These are phyloP conservation scores for Argyrosomus regius DNA, from an alignment of 2,797 vertebrate species.

Conservation along the genomic window DNA sequence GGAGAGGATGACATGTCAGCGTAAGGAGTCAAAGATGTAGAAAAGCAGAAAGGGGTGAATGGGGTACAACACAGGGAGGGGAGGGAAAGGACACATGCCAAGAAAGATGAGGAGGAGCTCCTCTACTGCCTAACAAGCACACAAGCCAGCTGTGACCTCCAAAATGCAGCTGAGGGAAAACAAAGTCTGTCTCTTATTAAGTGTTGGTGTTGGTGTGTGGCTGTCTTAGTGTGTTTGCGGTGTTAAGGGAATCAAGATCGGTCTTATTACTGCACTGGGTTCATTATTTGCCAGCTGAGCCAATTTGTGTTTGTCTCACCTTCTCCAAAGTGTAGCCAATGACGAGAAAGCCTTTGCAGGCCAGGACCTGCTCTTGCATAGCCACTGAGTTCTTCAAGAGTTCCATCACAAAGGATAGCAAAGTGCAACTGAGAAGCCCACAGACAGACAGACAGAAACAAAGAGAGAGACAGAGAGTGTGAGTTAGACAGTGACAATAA, in stretches of 20 bases:
- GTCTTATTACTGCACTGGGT: conserved; percentile 30
- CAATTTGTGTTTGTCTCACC: conserved; percentile 83
- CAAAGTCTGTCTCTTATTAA: conserved; percentile 43
- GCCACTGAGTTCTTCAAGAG: conserved; percentile 97
- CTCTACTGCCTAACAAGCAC: conserved; percentile 68
- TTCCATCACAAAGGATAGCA: conserved; percentile 97
- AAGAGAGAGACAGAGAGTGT: conserved; percentile 4
- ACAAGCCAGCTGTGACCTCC: conserved; percentile 69
- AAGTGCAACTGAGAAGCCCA: conserved; percentile 89
- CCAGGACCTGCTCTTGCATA: conserved; percentile 99
- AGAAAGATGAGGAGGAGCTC: conserved; percentile 51
- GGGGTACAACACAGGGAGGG: conserved; percentile 14
- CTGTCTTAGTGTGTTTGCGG: conserved; percentile 31
- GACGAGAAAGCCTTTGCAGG: conserved; percentile 98
- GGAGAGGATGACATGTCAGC: conserved; percentile 12
- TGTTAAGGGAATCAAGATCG: conserved; percentile 28
- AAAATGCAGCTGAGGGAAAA: conserved; percentile 59
- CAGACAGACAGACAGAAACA: conserved; percentile 31
- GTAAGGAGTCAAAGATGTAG: conserved; percentile 19
- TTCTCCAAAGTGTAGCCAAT: conserved; percentile 97
- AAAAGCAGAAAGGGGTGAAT: conserved; percentile 27
- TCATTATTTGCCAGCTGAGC: conserved; percentile 52
- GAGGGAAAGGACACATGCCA: conserved; percentile 43
- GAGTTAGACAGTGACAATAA: conserved; percentile 71
- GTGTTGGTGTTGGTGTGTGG: conserved; percentile 30